Evolutionary conservation across 2,797 vertebrate species (phyloP), one percentile per base, ranked within the genome.

Genomic region (Sarcoramphus papa): DNA sequence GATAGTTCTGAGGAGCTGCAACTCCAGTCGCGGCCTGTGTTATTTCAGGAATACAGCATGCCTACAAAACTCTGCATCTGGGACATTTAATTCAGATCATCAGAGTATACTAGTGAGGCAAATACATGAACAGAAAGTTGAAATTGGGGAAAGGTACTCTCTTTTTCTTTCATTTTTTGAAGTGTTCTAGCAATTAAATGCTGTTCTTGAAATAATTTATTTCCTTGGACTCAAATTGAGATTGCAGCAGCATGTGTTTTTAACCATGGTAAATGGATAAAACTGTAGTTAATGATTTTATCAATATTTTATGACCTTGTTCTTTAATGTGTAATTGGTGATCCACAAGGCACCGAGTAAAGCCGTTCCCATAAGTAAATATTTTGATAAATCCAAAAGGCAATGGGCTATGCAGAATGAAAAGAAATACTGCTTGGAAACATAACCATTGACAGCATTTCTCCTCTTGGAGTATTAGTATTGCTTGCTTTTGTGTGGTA

Each of bases 241-340:
- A 92, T 73, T 88, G 54, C 84, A 83, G 74, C 50, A 92, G 70
- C 72, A 82, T 92, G 54, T 95, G 72, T 70, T 93, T 95, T 68
- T 74, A 95, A 72, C 90, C 64, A 92, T 82, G 31, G 67, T 96
- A 97, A 96, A 93, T 74, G 88, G 47, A 81, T 64, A 93, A 94
- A 96, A 94, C 12, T 82, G 43, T 85, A 96, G 54, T 95, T 96
- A 97, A 97, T 93, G 94, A 95, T 96, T 95, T 97, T 67, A 97
- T 96, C 94, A 97, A 95, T 96, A 96, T 96, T 97, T 96, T 86
- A 85, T 96, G 62, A 77, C 51, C 85, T 88, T 75, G 23, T 92
- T 88, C 92, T 96, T 96, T 97, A 92, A 78, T 85, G 43, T 88
- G 37, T 87, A 96, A 96, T 76, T 74, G 88, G 51, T 93, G 88